Evolutionary conservation across 64 coral and sea anemone genomes (phyloP).

Genomic region (Platygyra sinensis): DNA sequence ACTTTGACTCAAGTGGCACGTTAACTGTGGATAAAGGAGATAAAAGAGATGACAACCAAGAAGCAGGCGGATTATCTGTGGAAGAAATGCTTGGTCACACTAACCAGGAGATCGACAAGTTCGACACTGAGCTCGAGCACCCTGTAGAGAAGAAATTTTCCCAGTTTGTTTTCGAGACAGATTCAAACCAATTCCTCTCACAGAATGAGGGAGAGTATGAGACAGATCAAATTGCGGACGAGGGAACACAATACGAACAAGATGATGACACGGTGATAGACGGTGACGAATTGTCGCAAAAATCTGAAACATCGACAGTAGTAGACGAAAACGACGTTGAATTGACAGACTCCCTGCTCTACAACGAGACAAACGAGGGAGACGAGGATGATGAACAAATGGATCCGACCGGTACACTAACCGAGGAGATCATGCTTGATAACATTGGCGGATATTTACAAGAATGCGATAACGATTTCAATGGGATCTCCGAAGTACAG

Average conservation of each 20-base stretch:
- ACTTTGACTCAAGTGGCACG: not conserved
- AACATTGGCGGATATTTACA: not conserved
- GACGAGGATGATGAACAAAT: not conserved
- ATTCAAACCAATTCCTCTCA: not conserved
- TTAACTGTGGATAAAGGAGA: not conserved
- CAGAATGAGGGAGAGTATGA: not conserved
- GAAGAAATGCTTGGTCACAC: not conserved
- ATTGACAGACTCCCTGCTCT: not conserved
- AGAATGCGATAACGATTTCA: not conserved
- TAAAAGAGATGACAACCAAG: not conserved
- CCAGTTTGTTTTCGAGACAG: not conserved
- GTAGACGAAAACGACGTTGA: not conserved
- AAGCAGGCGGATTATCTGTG: not conserved
- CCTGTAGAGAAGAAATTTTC: not conserved
- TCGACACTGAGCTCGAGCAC: not conserved
- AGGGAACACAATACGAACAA: not conserved
- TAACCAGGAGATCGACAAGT: no score
- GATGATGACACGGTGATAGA: not conserved
- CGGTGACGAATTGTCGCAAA: not conserved
- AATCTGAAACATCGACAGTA: slow-evolving; percentile 5
- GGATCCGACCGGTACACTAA: no score
- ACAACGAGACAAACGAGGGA: not conserved
- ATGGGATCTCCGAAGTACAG: not conserved
- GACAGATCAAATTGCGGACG: not conserved
- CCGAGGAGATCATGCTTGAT: not conserved